Evolutionary conservation across 2,113 vertebrate genomes (phyloP).

Genomic region (Tor tambroides): DNA sequence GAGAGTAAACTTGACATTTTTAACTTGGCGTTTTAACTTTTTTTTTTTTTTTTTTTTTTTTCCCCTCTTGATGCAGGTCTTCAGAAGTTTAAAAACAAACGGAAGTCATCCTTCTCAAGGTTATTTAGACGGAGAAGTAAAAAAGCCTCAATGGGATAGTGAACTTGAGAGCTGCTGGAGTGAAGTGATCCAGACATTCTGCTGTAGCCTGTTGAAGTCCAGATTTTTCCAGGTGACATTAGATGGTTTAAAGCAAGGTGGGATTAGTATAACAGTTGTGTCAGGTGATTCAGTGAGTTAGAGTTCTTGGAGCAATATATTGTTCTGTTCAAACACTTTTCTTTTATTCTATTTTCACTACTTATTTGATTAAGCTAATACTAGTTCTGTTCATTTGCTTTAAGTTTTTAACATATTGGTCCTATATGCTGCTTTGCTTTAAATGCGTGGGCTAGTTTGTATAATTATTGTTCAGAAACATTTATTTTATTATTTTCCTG

Average conservation of each 20-base stretch:
- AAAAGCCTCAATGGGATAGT: slow-evolving; percentile 65
- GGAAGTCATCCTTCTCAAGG: slow-evolving; percentile 75
- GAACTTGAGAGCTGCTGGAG: slow-evolving; percentile 44
- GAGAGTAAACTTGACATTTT: too few species aligned
- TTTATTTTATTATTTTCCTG: not conserved
- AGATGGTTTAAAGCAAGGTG: not conserved
- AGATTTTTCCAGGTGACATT: not conserved
- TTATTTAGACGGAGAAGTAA: slow-evolving; percentile 76
- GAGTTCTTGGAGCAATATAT: not conserved
- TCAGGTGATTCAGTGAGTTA: not conserved
- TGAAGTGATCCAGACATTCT: not conserved
- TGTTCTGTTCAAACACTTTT: not conserved
- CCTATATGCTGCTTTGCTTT: not conserved
- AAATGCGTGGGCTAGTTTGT: not conserved
- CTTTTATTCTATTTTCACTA: slow-evolving; percentile 15
- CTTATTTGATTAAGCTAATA: not conserved
- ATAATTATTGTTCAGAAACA: not conserved
- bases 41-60: slow-evolving; percentile 2
- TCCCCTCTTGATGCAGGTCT: slow-evolving; percentile 66
- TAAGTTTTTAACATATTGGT: not conserved
- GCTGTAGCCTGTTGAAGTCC: slow-evolving; percentile 69
- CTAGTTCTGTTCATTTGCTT: not conserved
- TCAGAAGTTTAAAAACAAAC: slow-evolving; percentile 72
- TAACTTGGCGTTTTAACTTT: not conserved
- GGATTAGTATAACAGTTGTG: not conserved